Evolutionary conservation across 1,140 invertebrate genomes (phyloP).

Genomic region (Carcinoscorpius rotundicauda): DNA sequence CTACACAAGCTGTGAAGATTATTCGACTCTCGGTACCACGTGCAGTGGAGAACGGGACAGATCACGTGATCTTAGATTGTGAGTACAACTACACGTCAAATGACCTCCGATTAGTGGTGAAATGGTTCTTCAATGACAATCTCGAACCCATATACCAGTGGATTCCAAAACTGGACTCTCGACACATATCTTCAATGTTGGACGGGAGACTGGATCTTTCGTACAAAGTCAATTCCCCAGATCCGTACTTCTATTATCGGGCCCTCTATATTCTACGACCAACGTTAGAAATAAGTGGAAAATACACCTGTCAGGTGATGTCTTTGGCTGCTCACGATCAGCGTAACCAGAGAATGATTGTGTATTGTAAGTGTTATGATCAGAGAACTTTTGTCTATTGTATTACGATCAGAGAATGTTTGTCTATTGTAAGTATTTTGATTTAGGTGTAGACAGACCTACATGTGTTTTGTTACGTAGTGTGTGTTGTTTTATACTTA

Average conservation of each 20-base stretch:
- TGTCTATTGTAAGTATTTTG: too few species aligned
- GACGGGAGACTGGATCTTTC: conserved; percentile 52
- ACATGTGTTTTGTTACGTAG: too few species aligned
- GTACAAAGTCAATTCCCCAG: conserved; percentile 48
- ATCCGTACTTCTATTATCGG: conserved; percentile 52
- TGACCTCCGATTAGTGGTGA: too few species aligned
- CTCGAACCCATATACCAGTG: conserved; percentile 61
- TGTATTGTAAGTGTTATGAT: conserved; percentile 36
- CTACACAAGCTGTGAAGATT: too few species aligned
- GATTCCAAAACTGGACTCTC: conserved; percentile 48
- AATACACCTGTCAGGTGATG: conserved; percentile 64
- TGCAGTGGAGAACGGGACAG: too few species aligned
- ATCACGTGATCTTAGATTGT: too few species aligned
- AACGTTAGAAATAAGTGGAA: conserved; percentile 55
- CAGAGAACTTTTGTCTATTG: too few species aligned
- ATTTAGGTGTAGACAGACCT: too few species aligned
- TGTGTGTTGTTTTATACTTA: too few species aligned
- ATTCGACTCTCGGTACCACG: too few species aligned
- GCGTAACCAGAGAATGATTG: conserved; percentile 53
- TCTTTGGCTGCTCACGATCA: conserved; percentile 54
- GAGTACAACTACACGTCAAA: too few species aligned
- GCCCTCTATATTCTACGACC: conserved; percentile 59
- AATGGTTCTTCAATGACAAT: not conserved
- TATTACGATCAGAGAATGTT: too few species aligned
- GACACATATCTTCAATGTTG: conserved; percentile 45